Conservation (phyloP, 2,113 vertebrate species). For the Pelvicachromis taeniatus region DNA sequence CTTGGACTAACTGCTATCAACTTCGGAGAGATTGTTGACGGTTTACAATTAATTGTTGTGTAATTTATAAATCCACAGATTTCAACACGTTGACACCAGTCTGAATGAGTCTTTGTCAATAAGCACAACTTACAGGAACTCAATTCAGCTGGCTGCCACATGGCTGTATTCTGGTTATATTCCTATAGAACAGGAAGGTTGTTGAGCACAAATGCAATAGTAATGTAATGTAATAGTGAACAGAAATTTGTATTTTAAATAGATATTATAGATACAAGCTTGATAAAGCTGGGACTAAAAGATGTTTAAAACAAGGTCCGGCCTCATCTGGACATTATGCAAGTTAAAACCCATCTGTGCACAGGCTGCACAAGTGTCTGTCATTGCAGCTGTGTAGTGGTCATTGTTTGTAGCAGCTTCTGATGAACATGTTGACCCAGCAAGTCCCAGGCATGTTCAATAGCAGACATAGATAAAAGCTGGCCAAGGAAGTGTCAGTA, state of each 20-base stretch:
- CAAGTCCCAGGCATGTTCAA: not conserved
- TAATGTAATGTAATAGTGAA: not conserved
- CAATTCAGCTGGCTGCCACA: not conserved
- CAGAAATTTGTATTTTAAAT: not conserved
- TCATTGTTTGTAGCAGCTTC: not conserved
- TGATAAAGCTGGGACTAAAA: not conserved
- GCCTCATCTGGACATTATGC: not conserved
- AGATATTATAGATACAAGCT: not conserved
- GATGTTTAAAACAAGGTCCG: not conserved
- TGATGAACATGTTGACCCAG: not conserved
- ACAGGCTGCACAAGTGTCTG: not conserved
- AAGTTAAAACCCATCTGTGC: not conserved
- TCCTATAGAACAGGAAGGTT: not conserved
- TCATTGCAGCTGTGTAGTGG: not conserved
- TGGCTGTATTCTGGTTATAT: not conserved
- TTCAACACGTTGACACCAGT: not conserved
- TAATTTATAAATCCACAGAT: not conserved
- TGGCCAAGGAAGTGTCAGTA: not conserved
- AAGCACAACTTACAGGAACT: not conserved
- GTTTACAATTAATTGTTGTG: not conserved
- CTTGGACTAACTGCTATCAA: not conserved
- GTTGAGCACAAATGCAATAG: not conserved
- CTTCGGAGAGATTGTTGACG: not conserved
- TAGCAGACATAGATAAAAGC: not conserved
- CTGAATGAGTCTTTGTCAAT: not conserved